phyloP scores from a whole-genome alignment of 2,113 vertebrate species.

The Cricetomys ansorgei region DNA sequence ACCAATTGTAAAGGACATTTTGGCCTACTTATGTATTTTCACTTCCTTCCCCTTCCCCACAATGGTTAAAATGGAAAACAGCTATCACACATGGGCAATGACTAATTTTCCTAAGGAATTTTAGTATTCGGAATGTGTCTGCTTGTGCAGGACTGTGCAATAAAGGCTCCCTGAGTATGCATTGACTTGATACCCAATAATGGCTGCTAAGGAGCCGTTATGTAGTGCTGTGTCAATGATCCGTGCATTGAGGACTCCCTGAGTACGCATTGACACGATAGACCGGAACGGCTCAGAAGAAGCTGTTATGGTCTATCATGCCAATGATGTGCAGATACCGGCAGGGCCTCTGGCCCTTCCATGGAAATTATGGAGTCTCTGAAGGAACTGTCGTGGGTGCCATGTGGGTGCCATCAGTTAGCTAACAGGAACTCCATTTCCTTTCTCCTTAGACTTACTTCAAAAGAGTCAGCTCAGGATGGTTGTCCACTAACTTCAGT shows the following conservation, averaged over 20 bases:
- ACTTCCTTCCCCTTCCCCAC: slow-evolving; percentile 60
- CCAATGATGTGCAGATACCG: slow-evolving; percentile 90
- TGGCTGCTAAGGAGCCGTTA: slow-evolving; percentile 91
- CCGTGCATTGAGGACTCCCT: slow-evolving; percentile 90
- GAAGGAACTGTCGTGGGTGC: slow-evolving; percentile 82
- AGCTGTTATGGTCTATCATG: slow-evolving; percentile 89
- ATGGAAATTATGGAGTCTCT: slow-evolving; percentile 83
- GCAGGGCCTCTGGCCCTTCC: slow-evolving; percentile 87
- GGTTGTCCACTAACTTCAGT: slow-evolving; percentile 13
- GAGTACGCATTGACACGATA: slow-evolving; percentile 89
- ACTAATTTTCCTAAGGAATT: slow-evolving; percentile 87
- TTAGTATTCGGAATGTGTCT: slow-evolving; percentile 89
- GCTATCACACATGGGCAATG: slow-evolving; percentile 80
- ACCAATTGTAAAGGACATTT: slow-evolving; percentile 13
- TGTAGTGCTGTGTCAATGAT: slow-evolving; percentile 91
- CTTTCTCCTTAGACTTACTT: not conserved
- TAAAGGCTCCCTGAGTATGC: slow-evolving; percentile 91
- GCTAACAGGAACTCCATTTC: slow-evolving; percentile 45
- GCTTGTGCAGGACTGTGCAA: slow-evolving; percentile 85
- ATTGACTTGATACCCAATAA: slow-evolving; percentile 91
- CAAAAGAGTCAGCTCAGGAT: not conserved
- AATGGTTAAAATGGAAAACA: slow-evolving; percentile 78
- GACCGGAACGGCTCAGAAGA: slow-evolving; percentile 90
- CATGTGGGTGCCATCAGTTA: slow-evolving; percentile 74
- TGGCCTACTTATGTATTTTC: slow-evolving; percentile 29